Conservation (phyloP, 2,888 invertebrate species). For the Dysmachus trigonus region DNA sequence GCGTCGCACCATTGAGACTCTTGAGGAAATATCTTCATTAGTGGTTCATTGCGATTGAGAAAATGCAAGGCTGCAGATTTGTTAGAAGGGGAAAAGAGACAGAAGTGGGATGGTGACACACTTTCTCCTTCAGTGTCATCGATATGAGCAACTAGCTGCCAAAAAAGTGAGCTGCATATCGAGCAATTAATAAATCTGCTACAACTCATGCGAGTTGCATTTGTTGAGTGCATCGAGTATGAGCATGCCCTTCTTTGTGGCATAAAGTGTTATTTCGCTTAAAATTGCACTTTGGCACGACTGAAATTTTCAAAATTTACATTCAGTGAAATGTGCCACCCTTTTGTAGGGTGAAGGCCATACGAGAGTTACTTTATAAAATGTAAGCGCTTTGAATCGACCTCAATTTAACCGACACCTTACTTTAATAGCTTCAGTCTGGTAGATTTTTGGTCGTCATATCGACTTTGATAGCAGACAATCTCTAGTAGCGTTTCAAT, state of each 20-base stretch:
- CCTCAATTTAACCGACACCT: not conserved
- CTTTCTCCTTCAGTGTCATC: not conserved
- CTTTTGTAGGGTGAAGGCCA: not conserved
- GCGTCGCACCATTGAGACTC: not conserved
- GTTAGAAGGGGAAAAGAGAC: too few relatives aligned
- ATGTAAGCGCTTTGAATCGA: not conserved
- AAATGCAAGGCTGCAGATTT: not conserved
- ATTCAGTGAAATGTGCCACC: slow-evolving; percentile 11
- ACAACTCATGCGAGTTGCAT: not conserved
- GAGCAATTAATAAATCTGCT: not conserved
- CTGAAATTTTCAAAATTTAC: slow-evolving; percentile 33
- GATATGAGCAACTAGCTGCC: not conserved
- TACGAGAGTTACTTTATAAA: not conserved
- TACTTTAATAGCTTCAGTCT: not conserved
- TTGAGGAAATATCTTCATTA: slow-evolving; percentile 12
- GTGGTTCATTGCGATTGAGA: not conserved
- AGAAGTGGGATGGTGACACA: not conserved
- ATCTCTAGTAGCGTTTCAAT: slow-evolving; percentile 52
- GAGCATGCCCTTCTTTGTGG: not conserved
- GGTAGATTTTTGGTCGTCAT: not conserved
- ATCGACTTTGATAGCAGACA: not conserved
- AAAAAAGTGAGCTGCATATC: not conserved
- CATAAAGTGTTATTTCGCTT: not conserved
- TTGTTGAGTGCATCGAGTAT: not conserved
- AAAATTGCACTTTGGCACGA: slow-evolving; percentile 41